Evolutionary conservation across 2,888 invertebrate species (phyloP).

Genomic region (Fragum whitleyi): DNA sequence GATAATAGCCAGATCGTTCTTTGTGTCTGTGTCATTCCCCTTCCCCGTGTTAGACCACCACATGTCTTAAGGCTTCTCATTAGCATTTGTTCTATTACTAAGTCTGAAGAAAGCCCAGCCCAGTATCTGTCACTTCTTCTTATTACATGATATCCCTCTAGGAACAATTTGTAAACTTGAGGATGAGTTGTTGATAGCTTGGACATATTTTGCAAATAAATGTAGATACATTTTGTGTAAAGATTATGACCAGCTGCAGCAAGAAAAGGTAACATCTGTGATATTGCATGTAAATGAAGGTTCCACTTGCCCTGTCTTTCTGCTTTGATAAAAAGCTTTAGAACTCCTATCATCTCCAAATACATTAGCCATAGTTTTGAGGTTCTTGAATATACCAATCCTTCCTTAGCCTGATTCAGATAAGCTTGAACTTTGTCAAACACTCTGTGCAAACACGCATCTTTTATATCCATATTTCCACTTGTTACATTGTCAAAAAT

Average conservation of each 20-base stretch:
- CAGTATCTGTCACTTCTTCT: slow-evolving; percentile 57
- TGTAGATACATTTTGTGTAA: not conserved
- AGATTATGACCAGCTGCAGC: slow-evolving; percentile 7
- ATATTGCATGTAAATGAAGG: not conserved
- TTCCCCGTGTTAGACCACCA: slow-evolving; percentile 23
- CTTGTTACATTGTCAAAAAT: not conserved
- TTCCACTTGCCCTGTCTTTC: not conserved
- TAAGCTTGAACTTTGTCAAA: not conserved
- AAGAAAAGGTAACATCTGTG: not conserved
- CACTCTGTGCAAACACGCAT: not conserved
- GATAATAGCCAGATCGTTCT: not conserved
- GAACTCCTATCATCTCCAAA: not conserved
- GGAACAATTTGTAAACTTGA: not conserved
- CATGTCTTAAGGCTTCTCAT: not conserved
- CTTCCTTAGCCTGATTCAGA: not conserved
- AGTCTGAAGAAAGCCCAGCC: slow-evolving; percentile 38
- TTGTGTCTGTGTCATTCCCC: not conserved
- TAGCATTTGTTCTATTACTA: not conserved
- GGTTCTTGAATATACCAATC: no score
- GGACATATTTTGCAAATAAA: slow-evolving; percentile 2
- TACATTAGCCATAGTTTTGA: not conserved
- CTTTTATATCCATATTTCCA: not conserved
- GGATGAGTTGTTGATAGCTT: not conserved
- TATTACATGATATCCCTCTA: not conserved
- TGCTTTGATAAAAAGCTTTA: not conserved